These are phyloP conservation scores for Whitmania pigra DNA, from an alignment of 1,140 invertebrate genomes.

Conservation along the genomic window DNA sequence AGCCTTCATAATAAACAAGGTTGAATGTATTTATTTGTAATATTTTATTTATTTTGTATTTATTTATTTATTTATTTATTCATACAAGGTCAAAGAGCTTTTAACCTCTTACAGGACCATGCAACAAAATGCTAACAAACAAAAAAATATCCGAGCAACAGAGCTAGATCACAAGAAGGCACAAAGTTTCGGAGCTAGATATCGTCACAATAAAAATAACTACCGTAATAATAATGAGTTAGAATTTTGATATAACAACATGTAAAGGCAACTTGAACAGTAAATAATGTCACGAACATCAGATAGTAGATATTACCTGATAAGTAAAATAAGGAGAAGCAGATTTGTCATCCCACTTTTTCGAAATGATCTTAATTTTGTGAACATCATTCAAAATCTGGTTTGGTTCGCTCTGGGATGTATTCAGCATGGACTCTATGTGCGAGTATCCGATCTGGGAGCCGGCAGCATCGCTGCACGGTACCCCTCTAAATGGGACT, in stretches of 20 bases:
- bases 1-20: neutral
- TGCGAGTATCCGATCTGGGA: slow-evolving; percentile 32
- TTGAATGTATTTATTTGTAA: too few relatives aligned
- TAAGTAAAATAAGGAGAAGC: slow-evolving; percentile 40
- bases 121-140: too few relatives aligned
- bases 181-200: too few relatives aligned
- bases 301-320: slow-evolving; percentile 27
- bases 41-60: too few relatives aligned
- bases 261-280: neutral
- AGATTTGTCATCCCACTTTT: slow-evolving; percentile 32
- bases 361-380: neutral
- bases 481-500: slow-evolving; percentile 40
- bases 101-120: too few relatives aligned
- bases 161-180: too few relatives aligned
- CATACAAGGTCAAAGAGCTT: too few relatives aligned
- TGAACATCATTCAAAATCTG: slow-evolving; percentile 21
- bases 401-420: slow-evolving; percentile 28
- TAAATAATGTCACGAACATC: slow-evolving; percentile 7
- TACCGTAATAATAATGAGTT: too few relatives aligned
- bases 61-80: too few relatives aligned
- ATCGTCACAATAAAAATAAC: too few relatives aligned
- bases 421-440: slow-evolving; percentile 28
- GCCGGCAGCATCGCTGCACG: slow-evolving; percentile 44
- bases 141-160: too few relatives aligned
- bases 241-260: neutral